These are phyloP conservation scores for Gasteruption jaculator DNA, from an alignment of 2,888 invertebrate species.

Conservation along the genomic window DNA sequence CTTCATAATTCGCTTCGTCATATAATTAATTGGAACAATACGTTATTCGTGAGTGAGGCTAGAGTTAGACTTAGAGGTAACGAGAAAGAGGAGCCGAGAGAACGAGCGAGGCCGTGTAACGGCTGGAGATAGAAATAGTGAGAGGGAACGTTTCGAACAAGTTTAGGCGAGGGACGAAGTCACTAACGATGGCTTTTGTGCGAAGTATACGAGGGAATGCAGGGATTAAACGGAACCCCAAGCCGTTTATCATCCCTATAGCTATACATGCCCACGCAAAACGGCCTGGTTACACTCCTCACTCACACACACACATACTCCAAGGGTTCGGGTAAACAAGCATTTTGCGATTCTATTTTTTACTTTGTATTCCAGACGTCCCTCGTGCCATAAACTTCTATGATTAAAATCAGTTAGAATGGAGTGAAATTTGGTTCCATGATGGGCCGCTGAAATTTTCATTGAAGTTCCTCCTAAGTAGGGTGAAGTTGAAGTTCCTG, in stretches of 20 bases:
- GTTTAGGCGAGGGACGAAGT: conserved; percentile 29
- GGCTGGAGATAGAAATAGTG: conserved; percentile 6
- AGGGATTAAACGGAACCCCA: conserved; percentile 31
- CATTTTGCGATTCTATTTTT: too few relatives aligned
- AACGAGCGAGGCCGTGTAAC: conserved; percentile 2
- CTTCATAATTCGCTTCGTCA: conserved; percentile 23
- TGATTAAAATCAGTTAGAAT: too few relatives aligned
- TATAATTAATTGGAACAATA: conserved; percentile 36
- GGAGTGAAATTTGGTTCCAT: too few relatives aligned
- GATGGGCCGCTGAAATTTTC: too few relatives aligned
- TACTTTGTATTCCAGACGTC: too few relatives aligned
- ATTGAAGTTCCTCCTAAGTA: too few relatives aligned
- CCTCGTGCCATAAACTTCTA: too few relatives aligned
- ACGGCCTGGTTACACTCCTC: too few relatives aligned
- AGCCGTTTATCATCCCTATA: conserved; percentile 32
- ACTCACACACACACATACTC: too few relatives aligned
- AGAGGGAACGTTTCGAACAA: conserved; percentile 17
- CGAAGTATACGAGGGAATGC: conserved; percentile 25
- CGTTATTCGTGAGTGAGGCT: conserved; percentile 21
- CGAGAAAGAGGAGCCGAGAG: conserved; percentile 8
- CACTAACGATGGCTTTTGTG: conserved; percentile 43
- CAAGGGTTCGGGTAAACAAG: too few relatives aligned
- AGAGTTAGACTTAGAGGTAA: conserved; percentile 1
- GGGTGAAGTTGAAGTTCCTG: too few relatives aligned
- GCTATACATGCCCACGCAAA: too few relatives aligned